A percentile compares a stretch with the other conserved stretches of the same genome.
These are phyloP conservation scores for Spicauda simplicius DNA, from an alignment of 2,888 invertebrate species.

Conservation along the genomic window DNA sequence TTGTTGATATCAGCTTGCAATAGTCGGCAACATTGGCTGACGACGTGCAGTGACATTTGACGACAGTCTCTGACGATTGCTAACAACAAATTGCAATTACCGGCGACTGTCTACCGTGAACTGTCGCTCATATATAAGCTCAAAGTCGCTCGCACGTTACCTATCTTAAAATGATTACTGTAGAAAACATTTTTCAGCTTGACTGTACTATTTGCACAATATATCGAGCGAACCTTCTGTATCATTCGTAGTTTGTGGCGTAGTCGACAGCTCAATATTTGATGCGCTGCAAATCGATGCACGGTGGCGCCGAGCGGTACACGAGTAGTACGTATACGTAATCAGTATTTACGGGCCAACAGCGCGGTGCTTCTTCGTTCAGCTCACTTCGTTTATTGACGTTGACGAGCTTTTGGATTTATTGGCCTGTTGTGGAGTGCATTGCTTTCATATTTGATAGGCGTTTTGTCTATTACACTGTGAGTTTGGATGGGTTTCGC, in stretches of 20 bases:
- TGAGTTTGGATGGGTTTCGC: too few relatives aligned
- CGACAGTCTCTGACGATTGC: too few relatives aligned
- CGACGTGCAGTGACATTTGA: too few relatives aligned
- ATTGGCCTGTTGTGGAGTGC: constrained; percentile 22
- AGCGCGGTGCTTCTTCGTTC: constrained; percentile 34
- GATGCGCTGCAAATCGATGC: constrained; percentile 75
- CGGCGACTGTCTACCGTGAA: too few relatives aligned
- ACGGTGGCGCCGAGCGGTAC: constrained; percentile 41
- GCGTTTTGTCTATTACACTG: neutral
- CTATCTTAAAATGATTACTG: too few relatives aligned
- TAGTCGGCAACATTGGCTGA: too few relatives aligned
- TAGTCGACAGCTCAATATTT: constrained; percentile 70
- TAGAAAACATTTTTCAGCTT: neutral
- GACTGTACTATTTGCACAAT: neutral
- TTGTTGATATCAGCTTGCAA: too few relatives aligned
- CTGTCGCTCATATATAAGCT: too few relatives aligned
- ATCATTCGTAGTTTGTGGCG: neutral
- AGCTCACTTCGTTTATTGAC: constrained; percentile 26
- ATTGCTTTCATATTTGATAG: constrained; percentile 32
- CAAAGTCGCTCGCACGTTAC: too few relatives aligned
- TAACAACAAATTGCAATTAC: too few relatives aligned
- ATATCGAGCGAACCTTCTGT: neutral
- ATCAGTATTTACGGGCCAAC: constrained; percentile 41
- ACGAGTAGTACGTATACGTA: constrained; percentile 28
- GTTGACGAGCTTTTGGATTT: constrained; percentile 27